Conservation (phyloP, 1,140 invertebrate species). For the Papilio helenus region DNA sequence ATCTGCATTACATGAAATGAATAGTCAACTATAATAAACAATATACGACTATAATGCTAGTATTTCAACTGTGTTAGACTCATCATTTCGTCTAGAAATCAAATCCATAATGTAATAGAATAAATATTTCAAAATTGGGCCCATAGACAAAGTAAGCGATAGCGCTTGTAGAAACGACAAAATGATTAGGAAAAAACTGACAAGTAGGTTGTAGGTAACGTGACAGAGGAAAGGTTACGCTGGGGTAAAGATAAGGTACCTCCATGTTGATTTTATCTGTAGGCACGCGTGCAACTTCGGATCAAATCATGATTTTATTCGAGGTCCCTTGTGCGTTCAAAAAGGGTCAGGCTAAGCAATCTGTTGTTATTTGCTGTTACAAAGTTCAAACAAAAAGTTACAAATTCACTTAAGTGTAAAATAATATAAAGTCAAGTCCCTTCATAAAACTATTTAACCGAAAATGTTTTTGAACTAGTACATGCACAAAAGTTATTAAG, state of each 20-base stretch:
- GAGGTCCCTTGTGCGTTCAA: neutral
- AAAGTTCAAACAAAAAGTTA: no score
- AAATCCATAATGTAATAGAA: neutral
- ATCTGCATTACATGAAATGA: neutral
- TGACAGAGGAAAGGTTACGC: no score
- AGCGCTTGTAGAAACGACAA: no score
- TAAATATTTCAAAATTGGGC: neutral
- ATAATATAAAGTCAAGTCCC: neutral
- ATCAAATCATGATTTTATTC: neutral
- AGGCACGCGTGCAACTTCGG: neutral
- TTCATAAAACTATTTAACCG: neutral
- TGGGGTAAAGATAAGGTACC: neutral
- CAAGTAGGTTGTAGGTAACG: no score
- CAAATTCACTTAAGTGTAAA: neutral
- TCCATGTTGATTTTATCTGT: neutral
- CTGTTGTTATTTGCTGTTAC: neutral
- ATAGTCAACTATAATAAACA: neutral
- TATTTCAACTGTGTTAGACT: neutral
- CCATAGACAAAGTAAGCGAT: no score
- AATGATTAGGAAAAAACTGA: no score
- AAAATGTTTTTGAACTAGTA: neutral
- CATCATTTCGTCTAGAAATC: neutral
- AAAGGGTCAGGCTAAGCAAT: neutral
- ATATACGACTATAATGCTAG: neutral
- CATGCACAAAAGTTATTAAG: no score